Conservation (phyloP, 2,797 vertebrate genomes). For the Podargus strigoides region DNA sequence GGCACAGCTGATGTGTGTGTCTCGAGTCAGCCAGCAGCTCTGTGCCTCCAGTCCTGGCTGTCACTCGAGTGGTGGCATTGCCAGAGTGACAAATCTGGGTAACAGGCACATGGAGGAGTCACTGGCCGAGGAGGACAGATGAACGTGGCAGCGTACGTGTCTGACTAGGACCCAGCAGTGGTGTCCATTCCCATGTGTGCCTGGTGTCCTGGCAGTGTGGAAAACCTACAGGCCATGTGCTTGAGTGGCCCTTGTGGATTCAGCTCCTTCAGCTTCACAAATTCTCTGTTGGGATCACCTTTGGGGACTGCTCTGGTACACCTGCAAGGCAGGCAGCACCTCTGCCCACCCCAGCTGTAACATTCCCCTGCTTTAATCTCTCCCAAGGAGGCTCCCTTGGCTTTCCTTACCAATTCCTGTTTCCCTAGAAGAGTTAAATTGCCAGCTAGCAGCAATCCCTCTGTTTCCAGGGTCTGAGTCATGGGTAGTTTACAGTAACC, state of each 20-base stretch:
- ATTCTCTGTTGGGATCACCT: too few species aligned
- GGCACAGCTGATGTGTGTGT: background rate
- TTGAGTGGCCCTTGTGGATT: background rate
- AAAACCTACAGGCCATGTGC: background rate
- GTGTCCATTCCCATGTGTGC: fast-evolving
- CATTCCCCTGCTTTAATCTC: background rate
- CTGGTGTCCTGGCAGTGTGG: background rate
- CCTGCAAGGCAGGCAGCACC: too few species aligned
- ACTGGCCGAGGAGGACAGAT: background rate
- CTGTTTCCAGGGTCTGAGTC: background rate
- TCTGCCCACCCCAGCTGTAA: background rate
- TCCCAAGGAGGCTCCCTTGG: background rate
- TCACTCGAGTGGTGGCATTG: background rate
- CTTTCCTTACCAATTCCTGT: background rate
- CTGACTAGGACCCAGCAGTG: background rate
- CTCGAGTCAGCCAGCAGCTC: background rate
- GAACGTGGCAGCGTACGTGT: too few species aligned
- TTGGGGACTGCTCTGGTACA: background rate
- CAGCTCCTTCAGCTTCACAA: background rate
- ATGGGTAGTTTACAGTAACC: fast-evolving
- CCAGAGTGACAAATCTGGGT: background rate
- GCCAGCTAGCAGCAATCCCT: background rate
- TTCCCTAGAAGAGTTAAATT: background rate
- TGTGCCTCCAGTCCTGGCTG: background rate
- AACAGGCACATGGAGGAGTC: fast-evolving